phyloP scores from a whole-genome alignment of 1,140 invertebrate species.

The Drosophila murphyi region DNA sequence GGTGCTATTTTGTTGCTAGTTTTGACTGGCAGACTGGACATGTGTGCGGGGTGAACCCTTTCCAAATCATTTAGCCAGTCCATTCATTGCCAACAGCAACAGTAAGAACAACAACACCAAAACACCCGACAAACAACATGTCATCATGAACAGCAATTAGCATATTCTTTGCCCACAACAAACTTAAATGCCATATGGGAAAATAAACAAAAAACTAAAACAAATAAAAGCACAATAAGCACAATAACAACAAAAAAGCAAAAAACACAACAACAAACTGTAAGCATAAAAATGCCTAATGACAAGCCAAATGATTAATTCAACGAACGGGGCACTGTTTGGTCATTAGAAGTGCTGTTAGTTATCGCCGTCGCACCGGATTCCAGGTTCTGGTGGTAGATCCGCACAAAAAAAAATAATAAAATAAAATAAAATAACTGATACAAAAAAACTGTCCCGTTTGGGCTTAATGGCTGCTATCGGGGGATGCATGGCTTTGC shows the following conservation, averaged over 20 bases:
- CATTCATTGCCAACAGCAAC: constrained; percentile 31
- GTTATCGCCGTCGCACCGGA: constrained; percentile 30
- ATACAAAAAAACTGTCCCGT: constrained; percentile 8
- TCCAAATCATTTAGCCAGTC: constrained; percentile 29
- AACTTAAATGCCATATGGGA: not conserved
- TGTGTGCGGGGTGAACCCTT: constrained; percentile 3
- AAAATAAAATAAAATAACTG: not conserved
- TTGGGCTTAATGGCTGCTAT: constrained; percentile 33
- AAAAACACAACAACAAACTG: constrained; percentile 22
- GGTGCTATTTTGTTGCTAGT: not conserved
- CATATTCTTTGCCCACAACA: constrained; percentile 34
- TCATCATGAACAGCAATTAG: constrained; percentile 40
- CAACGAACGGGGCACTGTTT: constrained; percentile 21
- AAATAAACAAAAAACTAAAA: not conserved
- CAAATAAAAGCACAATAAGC: constrained; percentile 5
- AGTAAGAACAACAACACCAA: not conserved
- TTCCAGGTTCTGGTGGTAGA: constrained; percentile 9
- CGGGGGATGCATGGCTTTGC: constrained; percentile 15
- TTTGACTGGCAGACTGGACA: constrained; percentile 3
- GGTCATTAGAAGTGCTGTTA: constrained; percentile 53
- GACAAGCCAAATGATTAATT: constrained; percentile 53
- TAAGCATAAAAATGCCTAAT: constrained; percentile 39
- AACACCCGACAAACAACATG: constrained; percentile 20
- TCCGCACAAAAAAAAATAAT: not conserved
- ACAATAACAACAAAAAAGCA: not conserved